Conservation (phyloP, 1,140 invertebrate genomes). For the Leguminivora glycinivorella region DNA sequence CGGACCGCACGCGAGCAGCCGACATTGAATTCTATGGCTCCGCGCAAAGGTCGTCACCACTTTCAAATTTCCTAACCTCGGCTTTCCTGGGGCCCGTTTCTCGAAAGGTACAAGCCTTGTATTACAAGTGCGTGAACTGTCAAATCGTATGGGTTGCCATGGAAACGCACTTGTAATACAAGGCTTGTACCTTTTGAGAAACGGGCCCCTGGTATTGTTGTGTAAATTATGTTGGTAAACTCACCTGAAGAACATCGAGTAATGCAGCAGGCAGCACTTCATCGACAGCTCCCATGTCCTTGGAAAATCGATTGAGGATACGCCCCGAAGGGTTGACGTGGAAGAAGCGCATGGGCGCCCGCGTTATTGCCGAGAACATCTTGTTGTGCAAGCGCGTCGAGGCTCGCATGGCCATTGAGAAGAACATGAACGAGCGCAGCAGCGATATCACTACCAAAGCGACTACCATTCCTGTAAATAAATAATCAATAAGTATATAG, state of each 20-base stretch:
- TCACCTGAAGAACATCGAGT: constrained; percentile 84
- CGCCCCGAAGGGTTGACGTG: constrained; percentile 88
- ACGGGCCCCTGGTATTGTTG: no score
- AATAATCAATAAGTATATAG: no score
- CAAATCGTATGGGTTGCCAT: no score
- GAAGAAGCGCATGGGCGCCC: constrained; percentile 90
- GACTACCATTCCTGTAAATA: constrained; percentile 78
- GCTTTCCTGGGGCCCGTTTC: no score
- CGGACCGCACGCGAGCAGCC: no score
- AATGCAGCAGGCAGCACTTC: constrained; percentile 88
- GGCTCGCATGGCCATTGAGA: constrained; percentile 84
- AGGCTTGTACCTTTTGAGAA: no score
- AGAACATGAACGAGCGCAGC: constrained; percentile 82
- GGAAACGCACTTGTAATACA: no score
- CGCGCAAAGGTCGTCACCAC: no score
- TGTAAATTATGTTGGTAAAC: constrained; percentile 26
- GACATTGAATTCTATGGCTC: no score
- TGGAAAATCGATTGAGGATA: constrained; percentile 90
- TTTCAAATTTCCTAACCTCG: no score
- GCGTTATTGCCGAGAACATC: constrained; percentile 88
- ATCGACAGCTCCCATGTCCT: constrained; percentile 93
- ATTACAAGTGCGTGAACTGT: no score
- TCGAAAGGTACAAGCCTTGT: no score
- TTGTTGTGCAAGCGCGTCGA: constrained; percentile 87
- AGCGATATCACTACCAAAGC: constrained; percentile 81